phyloP scores from a whole-genome alignment of 1,140 invertebrate genomes.

The Trachymyrmex cornetzi region DNA sequence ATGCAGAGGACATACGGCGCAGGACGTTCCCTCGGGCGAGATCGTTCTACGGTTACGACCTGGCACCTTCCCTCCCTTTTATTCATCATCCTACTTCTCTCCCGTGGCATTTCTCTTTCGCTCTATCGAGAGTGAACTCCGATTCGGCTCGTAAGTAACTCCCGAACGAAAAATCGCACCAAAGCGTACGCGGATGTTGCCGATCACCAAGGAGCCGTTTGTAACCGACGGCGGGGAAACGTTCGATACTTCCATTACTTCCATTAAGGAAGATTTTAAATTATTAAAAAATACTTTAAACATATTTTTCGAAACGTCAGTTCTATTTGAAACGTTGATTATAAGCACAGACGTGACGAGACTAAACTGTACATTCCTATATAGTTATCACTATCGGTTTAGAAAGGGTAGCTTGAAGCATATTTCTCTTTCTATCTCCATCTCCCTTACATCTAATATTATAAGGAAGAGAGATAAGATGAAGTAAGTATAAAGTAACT shows the following conservation, averaged over 20 bases:
- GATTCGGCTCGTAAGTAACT: conserved; percentile 51
- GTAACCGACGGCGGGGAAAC: background rate
- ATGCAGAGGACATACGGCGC: conserved; percentile 57
- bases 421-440: no score
- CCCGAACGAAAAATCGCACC: conserved; percentile 38
- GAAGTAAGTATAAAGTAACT: background rate
- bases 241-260: background rate
- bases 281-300: background rate
- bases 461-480: background rate
- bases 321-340: background rate
- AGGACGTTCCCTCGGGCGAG: conserved; percentile 62
- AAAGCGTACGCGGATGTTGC: conserved; percentile 24
- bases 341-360: no score
- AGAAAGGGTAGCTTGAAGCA: no score
- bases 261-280: no score
- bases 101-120: conserved; percentile 39
- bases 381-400: no score
- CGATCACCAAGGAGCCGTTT: conserved; percentile 11
- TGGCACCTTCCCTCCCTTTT: conserved; percentile 52
- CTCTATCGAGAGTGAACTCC: conserved; percentile 31
- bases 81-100: conserved; percentile 48
- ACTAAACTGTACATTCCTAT: no score
- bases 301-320: background rate
- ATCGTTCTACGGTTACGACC: conserved; percentile 53
- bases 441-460: no score